phyloP scores from a whole-genome alignment of 2,797 vertebrate species.

The Clarias pachynema region DNA sequence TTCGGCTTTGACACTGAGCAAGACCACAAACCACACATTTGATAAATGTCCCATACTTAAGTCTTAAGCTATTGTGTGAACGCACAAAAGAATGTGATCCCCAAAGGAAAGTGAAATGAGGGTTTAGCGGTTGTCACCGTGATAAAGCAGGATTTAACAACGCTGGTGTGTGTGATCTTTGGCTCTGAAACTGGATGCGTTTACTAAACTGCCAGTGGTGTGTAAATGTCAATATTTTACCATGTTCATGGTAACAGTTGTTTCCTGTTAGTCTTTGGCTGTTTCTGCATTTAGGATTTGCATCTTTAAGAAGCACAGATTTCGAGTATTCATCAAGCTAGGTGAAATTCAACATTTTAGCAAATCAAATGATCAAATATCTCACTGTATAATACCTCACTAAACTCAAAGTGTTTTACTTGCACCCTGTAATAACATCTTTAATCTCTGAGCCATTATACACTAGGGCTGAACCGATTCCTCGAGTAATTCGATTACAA shows the following conservation, averaged over 20 bases:
- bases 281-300: background rate
- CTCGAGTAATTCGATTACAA: too few species aligned
- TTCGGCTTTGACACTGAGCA: slow-evolving; percentile 33
- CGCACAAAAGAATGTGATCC: background rate
- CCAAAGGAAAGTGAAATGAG: background rate
- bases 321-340: background rate
- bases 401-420: background rate
- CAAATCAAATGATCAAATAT: background rate
- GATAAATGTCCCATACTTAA: background rate
- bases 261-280: background rate
- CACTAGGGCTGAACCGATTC: too few species aligned
- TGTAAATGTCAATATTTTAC: background rate
- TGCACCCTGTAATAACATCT: too few species aligned
- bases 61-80: background rate
- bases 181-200: background rate
- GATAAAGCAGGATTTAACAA: background rate
- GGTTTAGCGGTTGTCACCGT: background rate
- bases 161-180: background rate
- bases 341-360: background rate
- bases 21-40: slow-evolving; percentile 20
- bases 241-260: background rate
- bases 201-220: background rate
- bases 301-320: too few species aligned
- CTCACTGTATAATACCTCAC: background rate
- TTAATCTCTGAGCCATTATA: too few species aligned